Base-by-base conservation (phyloP, 2,113 vertebrate genomes). In the Cranoglanis bouderius region DNA sequence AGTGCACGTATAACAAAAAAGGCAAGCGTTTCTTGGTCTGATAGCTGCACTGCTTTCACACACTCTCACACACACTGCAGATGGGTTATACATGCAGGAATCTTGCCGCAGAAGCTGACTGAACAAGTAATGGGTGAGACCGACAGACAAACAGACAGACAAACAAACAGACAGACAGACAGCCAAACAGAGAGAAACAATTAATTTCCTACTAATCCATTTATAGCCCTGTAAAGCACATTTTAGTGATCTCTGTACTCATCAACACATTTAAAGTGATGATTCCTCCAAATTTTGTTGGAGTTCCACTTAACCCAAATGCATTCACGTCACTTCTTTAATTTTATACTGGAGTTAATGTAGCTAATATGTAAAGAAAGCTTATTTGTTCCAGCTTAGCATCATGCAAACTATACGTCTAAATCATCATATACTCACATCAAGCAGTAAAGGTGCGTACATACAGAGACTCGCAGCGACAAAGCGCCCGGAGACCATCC, bases 1-100 rank as follows among this genome's bases (percentile, higher is more conserved):
- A 61, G 70, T 51, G 74, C 90, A 90, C 85, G 90, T 89, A 86
- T 80, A 26, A 51, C 51, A 53, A 85, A 46, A 86, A 51, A 87
- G 84, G 75, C 87, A 63, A 86, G 80, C 77, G 26, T 77, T 35
- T 59, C 87, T 86, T 65, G 90, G 87, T 86, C 35, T 55, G 49
- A n/a, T 49, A 84, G 87, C n/a, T 70, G 55, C 85, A 67, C 35
- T 72, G 81, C 57, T 72, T 61, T 29, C 72, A 88, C 53, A 84
- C 3, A 67, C 46, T 12, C 38, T 24, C 85, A 87, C 40, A 70
- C 74, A 90, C 55, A 84, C 84, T 82, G 85, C 53, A 61, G 86
- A 32, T 53, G 46, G 35, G 4, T 55, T 32, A 82, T 38, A 86
- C 86, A 84, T 87, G 38, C 59, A 75, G 89, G 32, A 53, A 80